phyloP scores from a whole-genome alignment of 2,797 vertebrate species.

The Taenioides sp. region DNA sequence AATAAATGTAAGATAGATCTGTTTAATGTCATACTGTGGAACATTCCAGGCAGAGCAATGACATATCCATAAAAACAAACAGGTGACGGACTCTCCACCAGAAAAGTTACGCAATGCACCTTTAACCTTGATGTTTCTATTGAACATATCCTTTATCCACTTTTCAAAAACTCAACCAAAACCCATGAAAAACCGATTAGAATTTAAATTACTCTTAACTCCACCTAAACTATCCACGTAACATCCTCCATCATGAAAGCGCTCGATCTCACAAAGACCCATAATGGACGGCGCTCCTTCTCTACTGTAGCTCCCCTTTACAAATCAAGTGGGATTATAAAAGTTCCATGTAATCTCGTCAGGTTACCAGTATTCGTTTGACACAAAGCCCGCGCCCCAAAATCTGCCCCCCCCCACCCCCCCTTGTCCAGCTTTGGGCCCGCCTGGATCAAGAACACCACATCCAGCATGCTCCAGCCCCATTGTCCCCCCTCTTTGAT shows the following conservation, averaged over 20 bases:
- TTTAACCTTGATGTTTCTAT: no score
- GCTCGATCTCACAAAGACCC: not conserved
- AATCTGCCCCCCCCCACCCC: conserved; percentile 40
- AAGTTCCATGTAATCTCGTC: conserved; percentile 70
- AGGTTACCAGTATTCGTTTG: conserved; percentile 69
- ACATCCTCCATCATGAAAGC: conserved; percentile 1
- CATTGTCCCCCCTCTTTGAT: conserved; percentile 76
- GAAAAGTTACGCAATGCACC: no score
- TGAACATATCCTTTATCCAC: not conserved
- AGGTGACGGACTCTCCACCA: no score
- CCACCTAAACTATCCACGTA: not conserved
- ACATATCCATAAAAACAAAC: no score
- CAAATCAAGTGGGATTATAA: conserved; percentile 62
- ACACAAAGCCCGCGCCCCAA: conserved; percentile 64
- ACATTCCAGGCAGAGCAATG: no score
- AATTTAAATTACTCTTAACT: not conserved
- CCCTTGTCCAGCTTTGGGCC: conserved; percentile 36
- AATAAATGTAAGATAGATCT: no score
- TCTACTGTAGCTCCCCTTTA: conserved; percentile 23
- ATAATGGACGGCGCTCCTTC: conserved; percentile 8
- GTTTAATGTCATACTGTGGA: no score
- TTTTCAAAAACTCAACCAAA: not conserved
- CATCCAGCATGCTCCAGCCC: conserved; percentile 51
- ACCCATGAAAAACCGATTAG: not conserved
- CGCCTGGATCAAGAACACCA: conserved; percentile 69